These are phyloP conservation scores for Scolopax mira DNA, from an alignment of 2,113 vertebrate species.

Conservation along the genomic window DNA sequence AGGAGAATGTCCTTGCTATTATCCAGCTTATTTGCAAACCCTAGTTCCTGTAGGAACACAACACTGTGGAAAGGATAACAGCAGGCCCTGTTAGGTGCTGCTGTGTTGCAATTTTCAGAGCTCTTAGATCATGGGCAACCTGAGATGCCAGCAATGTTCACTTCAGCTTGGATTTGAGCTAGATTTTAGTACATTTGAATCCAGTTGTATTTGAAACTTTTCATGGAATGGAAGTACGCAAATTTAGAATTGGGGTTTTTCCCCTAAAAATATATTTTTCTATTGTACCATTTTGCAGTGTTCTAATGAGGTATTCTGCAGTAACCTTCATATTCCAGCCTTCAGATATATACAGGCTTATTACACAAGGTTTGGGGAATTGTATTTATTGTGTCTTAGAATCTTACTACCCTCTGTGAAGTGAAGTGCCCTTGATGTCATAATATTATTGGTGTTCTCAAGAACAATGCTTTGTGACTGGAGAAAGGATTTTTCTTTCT, in stretches of 20 bases:
- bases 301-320: neutral
- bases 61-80: neutral
- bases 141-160: neutral
- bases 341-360: neutral
- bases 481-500: neutral
- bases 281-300: neutral
- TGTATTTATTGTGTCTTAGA: neutral
- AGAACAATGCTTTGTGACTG: neutral
- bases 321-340: neutral
- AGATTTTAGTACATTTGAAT: neutral
- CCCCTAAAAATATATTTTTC: rapidly evolving
- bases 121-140: neutral
- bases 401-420: neutral
- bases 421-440: neutral
- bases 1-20: neutral
- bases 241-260: rapidly evolving
- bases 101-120: neutral
- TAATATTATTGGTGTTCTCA: neutral
- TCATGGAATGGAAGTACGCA: neutral
- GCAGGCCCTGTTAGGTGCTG: neutral
- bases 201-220: neutral
- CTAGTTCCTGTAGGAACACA: neutral
- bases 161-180: neutral
- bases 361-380: neutral
- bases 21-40: neutral